These are phyloP conservation scores for Chrysolina haemoptera DNA, from an alignment of 2,888 invertebrate genomes.

Conservation along the genomic window DNA sequence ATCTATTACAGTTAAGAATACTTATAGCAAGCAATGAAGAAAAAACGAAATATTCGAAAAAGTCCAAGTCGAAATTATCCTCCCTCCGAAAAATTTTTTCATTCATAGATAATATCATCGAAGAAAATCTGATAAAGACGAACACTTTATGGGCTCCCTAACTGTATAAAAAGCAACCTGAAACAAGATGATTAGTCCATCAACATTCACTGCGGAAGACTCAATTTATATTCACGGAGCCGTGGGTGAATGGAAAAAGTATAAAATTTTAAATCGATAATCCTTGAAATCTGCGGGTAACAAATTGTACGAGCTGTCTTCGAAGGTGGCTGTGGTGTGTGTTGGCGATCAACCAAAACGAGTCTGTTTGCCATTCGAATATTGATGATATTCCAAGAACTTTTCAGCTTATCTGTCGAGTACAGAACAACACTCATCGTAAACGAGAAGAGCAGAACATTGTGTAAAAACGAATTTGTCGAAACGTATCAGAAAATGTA, in stretches of 20 bases:
- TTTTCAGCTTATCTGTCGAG: slow-evolving; percentile 9
- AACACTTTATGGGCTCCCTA: no score
- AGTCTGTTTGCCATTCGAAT: neutral
- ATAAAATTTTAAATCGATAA: neutral
- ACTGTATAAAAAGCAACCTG: no score
- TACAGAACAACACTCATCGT: neutral
- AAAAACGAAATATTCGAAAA: no score
- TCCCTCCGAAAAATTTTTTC: no score
- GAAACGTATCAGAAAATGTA: no score
- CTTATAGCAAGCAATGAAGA: no score
- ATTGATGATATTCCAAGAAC: neutral
- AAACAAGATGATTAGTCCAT: no score
- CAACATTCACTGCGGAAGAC: no score
- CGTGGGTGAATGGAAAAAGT: neutral
- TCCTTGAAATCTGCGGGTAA: slow-evolving; percentile 11
- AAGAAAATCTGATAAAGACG: no score
- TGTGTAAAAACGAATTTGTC: neutral
- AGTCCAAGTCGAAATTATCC: no score
- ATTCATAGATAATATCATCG: no score
- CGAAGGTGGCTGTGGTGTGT: neutral
- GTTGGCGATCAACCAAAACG: neutral
- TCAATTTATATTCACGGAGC: neutral
- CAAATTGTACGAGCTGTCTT: neutral
- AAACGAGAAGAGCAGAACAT: neutral
- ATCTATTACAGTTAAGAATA: no score